Base-by-base conservation (phyloP, 2,888 invertebrate genomes). In the Ernsta delagoae region DNA sequence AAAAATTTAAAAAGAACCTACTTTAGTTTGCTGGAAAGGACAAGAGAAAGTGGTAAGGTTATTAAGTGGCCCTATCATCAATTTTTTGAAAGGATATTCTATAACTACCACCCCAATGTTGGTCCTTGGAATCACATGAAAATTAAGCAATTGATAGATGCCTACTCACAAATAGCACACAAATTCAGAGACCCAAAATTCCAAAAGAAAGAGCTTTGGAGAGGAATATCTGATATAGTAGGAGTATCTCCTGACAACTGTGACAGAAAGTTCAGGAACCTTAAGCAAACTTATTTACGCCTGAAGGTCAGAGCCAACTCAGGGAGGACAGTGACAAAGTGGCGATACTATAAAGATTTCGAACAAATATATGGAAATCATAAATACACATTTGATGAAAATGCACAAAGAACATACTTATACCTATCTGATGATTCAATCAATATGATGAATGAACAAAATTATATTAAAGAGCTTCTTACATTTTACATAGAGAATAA, bases 151-250 rank as follows among this genome's bases (percentile, higher is more conserved):
- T 74, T 93, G 24, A 77, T 93, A 54, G 86, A 87, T 73, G 79
- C 87, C 1, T 92, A 91, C 75, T 77, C 83, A 16, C 85, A 86
- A 75, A 82, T 88, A 61, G 86, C 85, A 12, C 80, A 90, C 60
- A 92, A 89, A 72, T 92, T 92, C 73, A 84, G 78, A 65, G 88
- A 89, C 72, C 87, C 90, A 0, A 85, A 83, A 73, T 88, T 79
- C 70, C 86, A 88, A 66, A 92, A 93, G 73, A 92, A 92, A 72
- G 90, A 91, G 73, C 78, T 92, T 16, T 92, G 91, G 91, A 87
- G 83, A 72, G 87, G 90, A 72, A 87, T 92, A 75, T 80, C 89
- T 0, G 72, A 70, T 6, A 74, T 81, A 39, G 86, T 91, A 1
- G 89, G 88, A 0, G 87, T 88, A 72, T 78, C 75, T 43, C 79